Evolutionary conservation across 1,140 invertebrate genomes (phyloP), one percentile per base, ranked within the genome.

Genomic region (Nasonia longicornis): DNA sequence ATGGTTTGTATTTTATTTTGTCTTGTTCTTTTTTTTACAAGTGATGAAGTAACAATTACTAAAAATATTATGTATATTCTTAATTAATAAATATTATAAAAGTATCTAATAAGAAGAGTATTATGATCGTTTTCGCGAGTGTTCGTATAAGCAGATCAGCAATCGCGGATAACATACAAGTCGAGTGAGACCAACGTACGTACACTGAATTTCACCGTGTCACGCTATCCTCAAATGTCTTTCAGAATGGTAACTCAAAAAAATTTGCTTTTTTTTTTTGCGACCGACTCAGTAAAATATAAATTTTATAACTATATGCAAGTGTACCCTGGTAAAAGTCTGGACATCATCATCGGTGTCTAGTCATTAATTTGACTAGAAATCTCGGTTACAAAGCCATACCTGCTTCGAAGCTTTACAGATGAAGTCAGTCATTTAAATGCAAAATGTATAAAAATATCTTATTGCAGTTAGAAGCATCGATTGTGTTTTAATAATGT

Each of bases 61-160:
- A 83, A 73, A 82, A 71, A 84, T 81, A 84, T 66, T 74, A 85
- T 80, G 81, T 84, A 82, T 78, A 84, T 79, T 67, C 29, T 84
- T 22, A 82, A 82, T 84, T 84, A 85, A 86, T 85, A 84, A 87
- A 84, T 80, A 83, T 82, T 76, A 80, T 75, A 80, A 83, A 79
- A 84, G 29, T 71, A 84, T 75, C 42, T 81, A 82, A 77, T 74
- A 20, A 77, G 31, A 70, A 64, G 74, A 83, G 69, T 77, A 80
- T 79, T 80, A 48, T 77, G 20, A 52, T 58, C 26, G 26, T 67
- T 52, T 69, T 82, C 45, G 38, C 38, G 8, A 71, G 16, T 12
- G 10, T 38, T 75, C 67, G 10, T 66, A n/a, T 38, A 64, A 77
- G 26, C 14, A 64, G 72, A 77, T 77, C 38, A 77, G 1, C 64